Base-by-base conservation (phyloP, 2,888 invertebrate species). In the Latrodectus elegans region DNA sequence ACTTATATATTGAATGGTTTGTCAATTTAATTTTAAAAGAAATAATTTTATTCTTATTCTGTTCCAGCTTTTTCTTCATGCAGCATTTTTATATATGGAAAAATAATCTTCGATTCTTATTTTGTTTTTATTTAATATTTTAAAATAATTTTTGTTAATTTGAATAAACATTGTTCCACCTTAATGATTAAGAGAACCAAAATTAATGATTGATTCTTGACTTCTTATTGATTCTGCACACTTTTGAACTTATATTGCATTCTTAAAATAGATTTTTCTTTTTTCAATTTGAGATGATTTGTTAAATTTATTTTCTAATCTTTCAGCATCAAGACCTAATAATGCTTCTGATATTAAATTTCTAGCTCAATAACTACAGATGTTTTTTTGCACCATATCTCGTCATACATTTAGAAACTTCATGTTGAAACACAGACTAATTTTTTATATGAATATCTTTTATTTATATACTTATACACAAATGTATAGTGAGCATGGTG, bases 311-410 rank as follows among this genome's bases (percentile, higher is more conserved):
- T 49, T 60, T 64, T 76, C 17, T n/a, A 9, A 15, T 26, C 9
- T 49, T 84, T 22, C 68, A 88, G 88, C 76, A 17, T 88, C 88
- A 72, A 84, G 88, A 80, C 75, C 88, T 55, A 88, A 84, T 53
- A 80, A 84, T 81, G 84, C 88, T 68, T 88, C 88, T 38, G 88
- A 88, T 67, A 84, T 88, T 60, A 88, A 88, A 77, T 77, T 88
- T 65, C 51, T 88, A 49, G 76, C 68, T 77, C 88, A 88, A 64
- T 88, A 84, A 76, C 65, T 75, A 60, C 22, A 49, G 17, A 55
- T 17, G 53, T 79, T 67, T 77, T 67, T 81, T 71, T 64, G 64
- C 79, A 79, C 49, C 9, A 72, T 72, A 80, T 80, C 64, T 64
- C 51, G 22, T 52, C 51, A 38, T 55, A 22, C 26, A 64, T 80